These are phyloP conservation scores for Nautilus pompilius DNA, from an alignment of 1,140 invertebrate genomes.

Conservation along the genomic window DNA sequence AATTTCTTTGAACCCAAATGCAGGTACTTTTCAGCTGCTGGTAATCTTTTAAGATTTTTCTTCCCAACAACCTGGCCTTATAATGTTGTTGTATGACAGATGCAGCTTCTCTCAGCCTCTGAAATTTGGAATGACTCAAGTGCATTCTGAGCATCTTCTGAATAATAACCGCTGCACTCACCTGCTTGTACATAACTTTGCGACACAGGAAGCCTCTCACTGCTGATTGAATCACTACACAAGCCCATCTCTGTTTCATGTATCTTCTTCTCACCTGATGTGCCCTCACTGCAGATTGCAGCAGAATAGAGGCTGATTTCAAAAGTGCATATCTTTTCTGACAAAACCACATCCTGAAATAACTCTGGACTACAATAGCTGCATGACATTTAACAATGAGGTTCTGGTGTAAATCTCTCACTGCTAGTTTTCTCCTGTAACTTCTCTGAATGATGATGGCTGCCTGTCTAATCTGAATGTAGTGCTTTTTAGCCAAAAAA, in stretches of 20 bases:
- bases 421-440: conserved; percentile 9
- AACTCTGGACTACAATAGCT: conserved; percentile 21
- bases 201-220: neutral
- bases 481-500: conserved; percentile 5
- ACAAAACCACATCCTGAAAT: conserved; percentile 1
- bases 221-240: neutral
- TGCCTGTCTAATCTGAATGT: conserved; percentile 6
- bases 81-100: conserved; percentile 14
- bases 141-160: neutral
- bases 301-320: conserved; percentile 7
- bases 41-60: neutral
- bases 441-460: conserved; percentile 25
- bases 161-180: neutral
- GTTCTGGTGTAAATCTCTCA: neutral
- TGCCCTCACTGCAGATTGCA: conserved; percentile 17
- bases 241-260: conserved; percentile 1
- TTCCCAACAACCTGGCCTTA: conserved; percentile 3
- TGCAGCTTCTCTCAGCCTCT: conserved; percentile 9
- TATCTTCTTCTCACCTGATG: conserved; percentile 6
- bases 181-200: neutral
- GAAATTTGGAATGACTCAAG: conserved; percentile 2
- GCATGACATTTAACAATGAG: conserved; percentile 1
- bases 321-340: conserved; percentile 1
- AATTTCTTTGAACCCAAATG: neutral
- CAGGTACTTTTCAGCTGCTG: no score